A percentile compares a stretch with the other conserved stretches of the same genome.
Evolutionary conservation across 2,113 vertebrate species (phyloP).

Genomic region (Microcebus murinus): DNA sequence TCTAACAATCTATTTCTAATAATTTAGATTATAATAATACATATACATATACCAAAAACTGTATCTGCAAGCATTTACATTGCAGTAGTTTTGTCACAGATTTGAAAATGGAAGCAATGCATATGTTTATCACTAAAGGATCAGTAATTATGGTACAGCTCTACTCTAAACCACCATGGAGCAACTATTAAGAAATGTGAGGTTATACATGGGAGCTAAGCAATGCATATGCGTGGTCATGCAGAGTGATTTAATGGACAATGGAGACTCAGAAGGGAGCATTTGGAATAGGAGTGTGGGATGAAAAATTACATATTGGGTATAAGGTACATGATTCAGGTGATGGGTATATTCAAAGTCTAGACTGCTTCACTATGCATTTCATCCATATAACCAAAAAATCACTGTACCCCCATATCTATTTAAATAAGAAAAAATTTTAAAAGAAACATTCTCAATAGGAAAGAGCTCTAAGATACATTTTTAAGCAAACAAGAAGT

Average conservation of each 20-base stretch:
- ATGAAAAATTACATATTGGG: no score
- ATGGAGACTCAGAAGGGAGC: no score
- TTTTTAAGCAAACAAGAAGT: background rate
- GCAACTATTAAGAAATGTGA: background rate
- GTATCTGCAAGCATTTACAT: background rate
- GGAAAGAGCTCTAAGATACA: background rate
- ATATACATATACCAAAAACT: background rate
- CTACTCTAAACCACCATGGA: background rate
- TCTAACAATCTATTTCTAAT: background rate
- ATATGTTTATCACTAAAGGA: background rate
- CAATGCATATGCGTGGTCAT: no score
- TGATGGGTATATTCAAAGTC: no score
- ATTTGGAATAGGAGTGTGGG: no score
- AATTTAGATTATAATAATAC: background rate
- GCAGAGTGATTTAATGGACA: no score
- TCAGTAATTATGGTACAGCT: background rate
- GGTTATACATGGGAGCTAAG: no score
- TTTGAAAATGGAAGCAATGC: background rate
- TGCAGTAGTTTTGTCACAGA: background rate
- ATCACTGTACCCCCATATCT: no score
- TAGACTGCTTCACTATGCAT: no score
- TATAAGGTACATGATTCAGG: no score
- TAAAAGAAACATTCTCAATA: background rate
- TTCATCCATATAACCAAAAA: no score
- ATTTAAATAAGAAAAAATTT: no score